A percentile compares a stretch with the other conserved stretches of the same genome.
Evolutionary conservation across 2,113 vertebrate species (phyloP).

Genomic region (Oreocharis arfaki): DNA sequence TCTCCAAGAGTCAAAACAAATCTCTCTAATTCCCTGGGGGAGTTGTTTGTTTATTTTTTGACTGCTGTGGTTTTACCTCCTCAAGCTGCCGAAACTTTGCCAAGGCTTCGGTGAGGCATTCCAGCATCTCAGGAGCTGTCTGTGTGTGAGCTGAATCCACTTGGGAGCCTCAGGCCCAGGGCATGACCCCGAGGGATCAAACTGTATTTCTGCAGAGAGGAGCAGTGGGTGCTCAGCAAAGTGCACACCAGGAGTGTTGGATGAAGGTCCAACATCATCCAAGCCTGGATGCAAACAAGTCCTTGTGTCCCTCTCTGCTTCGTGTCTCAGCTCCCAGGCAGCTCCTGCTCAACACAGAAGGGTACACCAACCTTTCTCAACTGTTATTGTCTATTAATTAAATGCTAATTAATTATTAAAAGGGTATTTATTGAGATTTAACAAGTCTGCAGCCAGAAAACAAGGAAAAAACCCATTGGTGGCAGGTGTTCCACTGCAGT

Average conservation of each 20-base stretch:
- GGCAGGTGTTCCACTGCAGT: conserved; percentile 45
- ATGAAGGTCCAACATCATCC: neutral
- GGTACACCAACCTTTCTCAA: neutral
- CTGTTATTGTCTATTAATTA: conserved; percentile 58
- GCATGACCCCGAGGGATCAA: neutral
- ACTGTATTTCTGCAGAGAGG: rapidly evolving
- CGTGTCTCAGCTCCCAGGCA: neutral
- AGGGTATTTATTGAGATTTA: conserved; percentile 59
- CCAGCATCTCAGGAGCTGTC: neutral
- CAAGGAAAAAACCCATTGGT: neutral
- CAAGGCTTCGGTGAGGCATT: neutral
- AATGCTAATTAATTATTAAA: conserved; percentile 71
- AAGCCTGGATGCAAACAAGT: neutral
- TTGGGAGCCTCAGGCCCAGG: neutral
- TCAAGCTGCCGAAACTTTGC: neutral
- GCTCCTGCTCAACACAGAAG: neutral
- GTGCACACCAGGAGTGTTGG: neutral
- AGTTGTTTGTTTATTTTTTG: neutral
- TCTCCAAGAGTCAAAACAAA: neutral
- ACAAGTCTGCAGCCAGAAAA: conserved; percentile 36
- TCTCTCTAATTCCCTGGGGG: neutral
- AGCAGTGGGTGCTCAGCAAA: neutral
- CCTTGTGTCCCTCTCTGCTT: neutral
- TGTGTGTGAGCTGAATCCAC: neutral
- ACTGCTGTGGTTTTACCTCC: neutral